Conservation (phyloP, 2,888 invertebrate species). For the Atethmia centrago region DNA sequence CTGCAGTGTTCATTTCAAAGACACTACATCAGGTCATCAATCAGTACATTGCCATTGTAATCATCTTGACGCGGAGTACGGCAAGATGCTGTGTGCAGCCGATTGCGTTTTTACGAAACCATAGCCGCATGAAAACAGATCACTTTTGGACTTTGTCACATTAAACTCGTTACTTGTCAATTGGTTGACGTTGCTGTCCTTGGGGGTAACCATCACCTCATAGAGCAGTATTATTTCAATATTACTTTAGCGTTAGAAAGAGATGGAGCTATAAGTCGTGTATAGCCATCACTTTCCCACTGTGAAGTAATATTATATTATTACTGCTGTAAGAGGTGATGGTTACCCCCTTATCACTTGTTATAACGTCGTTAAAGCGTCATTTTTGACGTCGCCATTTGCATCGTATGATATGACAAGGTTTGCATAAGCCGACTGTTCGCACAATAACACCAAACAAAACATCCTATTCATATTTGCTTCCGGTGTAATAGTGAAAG, state of each 20-base stretch:
- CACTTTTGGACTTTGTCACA: constrained; percentile 14
- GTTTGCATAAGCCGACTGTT: too few species aligned
- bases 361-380: not conserved
- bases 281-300: too few species aligned
- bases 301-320: too few species aligned
- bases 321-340: too few species aligned
- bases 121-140: not conserved
- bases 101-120: not conserved
- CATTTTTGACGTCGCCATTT: constrained; percentile 27
- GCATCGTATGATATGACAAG: constrained; percentile 26
- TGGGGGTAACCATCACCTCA: too few species aligned
- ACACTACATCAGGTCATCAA: not conserved
- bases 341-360: too few species aligned
- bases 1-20: not conserved
- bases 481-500: constrained; percentile 15
- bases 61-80: not conserved
- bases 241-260: too few species aligned
- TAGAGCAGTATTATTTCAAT: too few species aligned
- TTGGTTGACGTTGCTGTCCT: constrained; percentile 2
- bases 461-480: constrained; percentile 31
- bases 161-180: constrained; percentile 18
- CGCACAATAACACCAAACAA: constrained; percentile 22
- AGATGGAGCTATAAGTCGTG: too few species aligned
- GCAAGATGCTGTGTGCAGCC: not conserved
- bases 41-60: not conserved